Percentiles rank a stretch among this genome's conserved stretches.
These are phyloP conservation scores for Cricetomys ansorgei DNA, from an alignment of 2,113 vertebrate genomes.

Conservation along the genomic window DNA sequence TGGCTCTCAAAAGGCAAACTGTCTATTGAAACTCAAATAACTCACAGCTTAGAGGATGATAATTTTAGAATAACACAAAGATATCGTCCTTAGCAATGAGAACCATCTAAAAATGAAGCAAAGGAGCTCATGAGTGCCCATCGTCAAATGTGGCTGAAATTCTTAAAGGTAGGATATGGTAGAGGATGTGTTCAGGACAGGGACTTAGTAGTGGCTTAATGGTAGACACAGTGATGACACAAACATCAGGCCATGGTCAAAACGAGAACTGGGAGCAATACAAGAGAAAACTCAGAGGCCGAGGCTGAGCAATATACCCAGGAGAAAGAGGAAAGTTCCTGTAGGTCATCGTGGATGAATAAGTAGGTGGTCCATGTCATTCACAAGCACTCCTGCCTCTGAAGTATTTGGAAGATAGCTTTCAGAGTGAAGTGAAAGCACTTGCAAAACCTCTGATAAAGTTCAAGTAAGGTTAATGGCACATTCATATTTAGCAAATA, in stretches of 20 bases:
- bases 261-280: not conserved
- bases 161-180: not conserved
- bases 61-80: not conserved
- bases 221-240: not conserved
- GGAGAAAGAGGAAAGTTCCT: not conserved
- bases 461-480: not conserved
- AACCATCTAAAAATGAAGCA: not conserved
- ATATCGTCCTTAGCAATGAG: not conserved
- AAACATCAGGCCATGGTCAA: not conserved
- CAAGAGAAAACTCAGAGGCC: not conserved
- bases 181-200: not conserved
- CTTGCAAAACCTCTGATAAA: not conserved
- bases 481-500: not conserved
- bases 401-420: not conserved
- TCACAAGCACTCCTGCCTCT: not conserved
- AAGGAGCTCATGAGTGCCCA: not conserved
- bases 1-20: constrained; percentile 17
- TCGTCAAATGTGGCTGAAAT: not conserved
- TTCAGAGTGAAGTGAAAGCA: not conserved
- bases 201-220: not conserved
- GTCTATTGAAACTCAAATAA: not conserved
- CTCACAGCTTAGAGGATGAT: not conserved
- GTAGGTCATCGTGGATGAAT: not conserved
- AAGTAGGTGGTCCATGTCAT: accelerated
- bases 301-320: not conserved